A percentile compares a stretch with the other conserved stretches of the same genome.
phyloP scores from a whole-genome alignment of 2,113 vertebrate species.

The Tretioscincus oriximinensis region DNA sequence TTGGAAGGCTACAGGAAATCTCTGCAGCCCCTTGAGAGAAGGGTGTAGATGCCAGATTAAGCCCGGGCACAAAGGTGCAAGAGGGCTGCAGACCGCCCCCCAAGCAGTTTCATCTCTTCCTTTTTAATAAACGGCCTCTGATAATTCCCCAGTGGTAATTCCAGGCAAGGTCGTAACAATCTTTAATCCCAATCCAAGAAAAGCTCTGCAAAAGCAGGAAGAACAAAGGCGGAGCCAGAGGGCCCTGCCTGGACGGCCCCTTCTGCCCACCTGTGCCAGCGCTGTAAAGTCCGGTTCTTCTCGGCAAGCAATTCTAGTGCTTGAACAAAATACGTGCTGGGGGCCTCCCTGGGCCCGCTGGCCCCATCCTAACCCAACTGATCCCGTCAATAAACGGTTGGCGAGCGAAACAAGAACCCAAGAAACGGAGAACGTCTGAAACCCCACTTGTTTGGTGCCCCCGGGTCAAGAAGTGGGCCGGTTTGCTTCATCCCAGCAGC shows the following conservation, averaged over 20 bases:
- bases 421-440: too few relatives aligned
- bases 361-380: not conserved
- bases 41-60: too few relatives aligned
- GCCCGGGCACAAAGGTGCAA: too few relatives aligned
- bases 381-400: not conserved
- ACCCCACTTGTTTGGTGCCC: too few relatives aligned
- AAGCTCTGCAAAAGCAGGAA: too few relatives aligned
- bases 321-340: not conserved
- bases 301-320: not conserved
- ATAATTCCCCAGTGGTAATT: too few relatives aligned
- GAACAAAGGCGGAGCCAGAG: not conserved
- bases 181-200: too few relatives aligned
- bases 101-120: too few relatives aligned
- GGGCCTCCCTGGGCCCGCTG: not conserved
- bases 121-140: too few relatives aligned
- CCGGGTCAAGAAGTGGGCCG: not conserved
- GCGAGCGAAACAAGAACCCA: not conserved
- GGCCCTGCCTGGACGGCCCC: not conserved
- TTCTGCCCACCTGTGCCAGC: not conserved
- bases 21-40: not conserved
- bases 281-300: too few relatives aligned
- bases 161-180: too few relatives aligned
- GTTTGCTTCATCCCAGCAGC: not conserved
- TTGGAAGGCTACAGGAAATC: not conserved
- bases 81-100: too few relatives aligned